phyloP scores from a whole-genome alignment of 2,888 invertebrate species.

The Dryomyza anilis region DNA sequence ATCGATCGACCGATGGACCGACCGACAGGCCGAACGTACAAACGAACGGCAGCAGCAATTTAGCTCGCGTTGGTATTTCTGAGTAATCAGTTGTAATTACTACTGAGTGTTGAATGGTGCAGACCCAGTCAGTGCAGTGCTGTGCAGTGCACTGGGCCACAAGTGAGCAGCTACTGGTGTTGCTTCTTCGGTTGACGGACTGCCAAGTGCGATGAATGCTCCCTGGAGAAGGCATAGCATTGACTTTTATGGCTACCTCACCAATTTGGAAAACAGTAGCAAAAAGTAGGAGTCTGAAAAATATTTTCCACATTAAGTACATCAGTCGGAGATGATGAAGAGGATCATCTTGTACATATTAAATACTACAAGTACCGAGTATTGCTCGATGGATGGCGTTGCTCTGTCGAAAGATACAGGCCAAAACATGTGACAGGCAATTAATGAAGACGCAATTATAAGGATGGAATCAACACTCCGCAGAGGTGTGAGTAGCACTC shows the following conservation, averaged over 20 bases:
- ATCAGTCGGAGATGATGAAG: neutral
- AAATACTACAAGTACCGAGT: too few relatives aligned
- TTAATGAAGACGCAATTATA: too few relatives aligned
- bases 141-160: neutral
- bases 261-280: neutral
- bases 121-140: neutral
- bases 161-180: slow-evolving; percentile 21
- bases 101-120: slow-evolving; percentile 3
- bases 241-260: slow-evolving; percentile 5
- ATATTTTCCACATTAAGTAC: neutral
- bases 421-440: too few relatives aligned
- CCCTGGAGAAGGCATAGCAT: slow-evolving; percentile 6
- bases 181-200: slow-evolving; percentile 5
- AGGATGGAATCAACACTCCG: too few relatives aligned
- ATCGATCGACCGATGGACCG: neutral
- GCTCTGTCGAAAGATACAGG: too few relatives aligned
- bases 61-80: slow-evolving; percentile 11
- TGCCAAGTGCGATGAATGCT: neutral
- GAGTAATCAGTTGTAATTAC: slow-evolving; percentile 26
- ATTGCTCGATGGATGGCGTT: too few relatives aligned
- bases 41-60: neutral
- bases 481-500: too few relatives aligned
- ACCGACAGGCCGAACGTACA: neutral
- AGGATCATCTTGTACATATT: neutral
- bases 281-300: neutral